These are phyloP conservation scores for Gymnosoma rotundatum DNA, from an alignment of 2,888 invertebrate species.

Conservation along the genomic window DNA sequence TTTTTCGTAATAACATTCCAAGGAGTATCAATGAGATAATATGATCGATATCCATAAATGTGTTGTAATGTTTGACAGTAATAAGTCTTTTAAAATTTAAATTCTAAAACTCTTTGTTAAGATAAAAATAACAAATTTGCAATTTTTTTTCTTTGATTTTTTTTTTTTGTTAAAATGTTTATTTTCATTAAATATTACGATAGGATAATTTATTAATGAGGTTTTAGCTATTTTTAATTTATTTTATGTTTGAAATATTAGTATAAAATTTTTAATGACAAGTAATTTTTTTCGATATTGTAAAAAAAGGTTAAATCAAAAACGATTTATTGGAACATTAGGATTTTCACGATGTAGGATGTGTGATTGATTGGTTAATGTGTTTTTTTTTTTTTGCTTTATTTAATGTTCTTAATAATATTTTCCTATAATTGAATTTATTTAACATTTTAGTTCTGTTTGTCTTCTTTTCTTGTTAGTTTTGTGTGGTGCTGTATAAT, in stretches of 20 bases:
- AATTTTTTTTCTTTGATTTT: no score
- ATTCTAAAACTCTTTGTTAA: no score
- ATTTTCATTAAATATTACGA: slow-evolving; percentile 47
- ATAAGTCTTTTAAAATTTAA: no score
- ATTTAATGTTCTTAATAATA: slow-evolving; percentile 52
- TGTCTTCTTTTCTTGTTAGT: not conserved
- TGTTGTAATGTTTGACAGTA: no score
- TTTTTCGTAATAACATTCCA: no score
- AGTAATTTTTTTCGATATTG: slow-evolving; percentile 52
- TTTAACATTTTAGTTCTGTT: slow-evolving; percentile 45
- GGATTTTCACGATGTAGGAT: slow-evolving; percentile 69
- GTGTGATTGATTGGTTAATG: slow-evolving; percentile 56
- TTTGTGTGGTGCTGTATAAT: not conserved
- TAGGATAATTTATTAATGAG: slow-evolving; percentile 59
- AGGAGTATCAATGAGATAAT: no score
- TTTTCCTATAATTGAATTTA: slow-evolving; percentile 55
- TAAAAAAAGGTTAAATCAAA: slow-evolving; percentile 55
- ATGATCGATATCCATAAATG: no score
- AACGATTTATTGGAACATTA: slow-evolving; percentile 67
- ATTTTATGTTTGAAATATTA: slow-evolving; percentile 47
- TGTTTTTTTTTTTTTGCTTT: slow-evolving; percentile 40
- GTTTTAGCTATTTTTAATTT: slow-evolving; percentile 50
- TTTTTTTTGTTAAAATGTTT: slow-evolving; percentile 47
- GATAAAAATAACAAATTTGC: no score
- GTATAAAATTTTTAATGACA: slow-evolving; percentile 56